A percentile compares a stretch with the other conserved stretches of the same genome.
Conservation (phyloP, 2,113 vertebrate species). For the Myrmophylax atrothorax region DNA sequence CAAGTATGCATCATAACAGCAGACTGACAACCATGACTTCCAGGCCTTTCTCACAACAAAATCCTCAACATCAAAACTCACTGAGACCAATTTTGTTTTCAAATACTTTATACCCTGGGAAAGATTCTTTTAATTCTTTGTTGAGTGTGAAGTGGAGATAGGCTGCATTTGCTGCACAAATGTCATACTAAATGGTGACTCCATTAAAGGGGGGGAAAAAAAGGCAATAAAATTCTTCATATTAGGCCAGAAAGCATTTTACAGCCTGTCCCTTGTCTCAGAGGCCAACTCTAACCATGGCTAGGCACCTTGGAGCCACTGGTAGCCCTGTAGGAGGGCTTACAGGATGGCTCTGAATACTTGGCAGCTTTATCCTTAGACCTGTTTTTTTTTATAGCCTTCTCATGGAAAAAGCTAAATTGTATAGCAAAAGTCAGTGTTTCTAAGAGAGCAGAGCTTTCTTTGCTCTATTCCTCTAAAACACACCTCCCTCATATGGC, state of each 20-base stretch:
- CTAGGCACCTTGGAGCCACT: neutral
- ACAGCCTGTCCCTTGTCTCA: neutral
- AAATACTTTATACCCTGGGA: neutral
- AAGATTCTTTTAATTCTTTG: neutral
- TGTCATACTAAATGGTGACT: neutral
- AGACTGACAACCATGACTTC: neutral
- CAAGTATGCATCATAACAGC: neutral
- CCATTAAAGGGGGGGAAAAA: neutral
- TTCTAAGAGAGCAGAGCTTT: neutral
- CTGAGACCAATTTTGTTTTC: neutral
- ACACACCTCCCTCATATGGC: fast-evolving
- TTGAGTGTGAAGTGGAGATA: neutral
- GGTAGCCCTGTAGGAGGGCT: neutral
- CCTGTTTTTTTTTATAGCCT: neutral
- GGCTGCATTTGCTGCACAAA: neutral
- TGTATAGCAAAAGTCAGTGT: neutral
- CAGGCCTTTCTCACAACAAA: neutral
- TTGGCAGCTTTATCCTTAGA: neutral
- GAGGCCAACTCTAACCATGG: neutral
- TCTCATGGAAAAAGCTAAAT: neutral
- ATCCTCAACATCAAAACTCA: neutral
- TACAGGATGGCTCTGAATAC: neutral
- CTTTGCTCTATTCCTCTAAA: neutral
- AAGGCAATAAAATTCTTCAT: neutral
- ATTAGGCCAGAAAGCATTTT: neutral